phyloP scores from a whole-genome alignment of 2,113 vertebrate species.

The Glaucidium brasilianum region DNA sequence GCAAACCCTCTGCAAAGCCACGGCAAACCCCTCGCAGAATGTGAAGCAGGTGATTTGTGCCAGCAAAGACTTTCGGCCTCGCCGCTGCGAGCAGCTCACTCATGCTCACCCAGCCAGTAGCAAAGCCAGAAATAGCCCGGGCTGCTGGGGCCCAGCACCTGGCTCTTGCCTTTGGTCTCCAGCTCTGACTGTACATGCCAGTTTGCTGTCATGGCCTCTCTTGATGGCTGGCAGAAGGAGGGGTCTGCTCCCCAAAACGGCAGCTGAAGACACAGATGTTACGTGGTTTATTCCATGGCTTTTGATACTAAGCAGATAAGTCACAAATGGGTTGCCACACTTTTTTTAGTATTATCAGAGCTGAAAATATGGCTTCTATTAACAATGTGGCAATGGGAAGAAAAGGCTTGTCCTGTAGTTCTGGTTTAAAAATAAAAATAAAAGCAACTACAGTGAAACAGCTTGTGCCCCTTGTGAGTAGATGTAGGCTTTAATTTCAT shows the following conservation, averaged over 20 bases:
- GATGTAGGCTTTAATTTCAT: slow-evolving; percentile 19
- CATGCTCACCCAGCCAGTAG: fast-evolving
- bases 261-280: not conserved
- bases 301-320: not conserved
- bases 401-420: not conserved
- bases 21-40: not conserved
- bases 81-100: not conserved
- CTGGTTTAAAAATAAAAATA: not conserved
- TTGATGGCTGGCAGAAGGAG: not conserved
- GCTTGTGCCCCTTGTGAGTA: not conserved
- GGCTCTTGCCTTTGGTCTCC: not conserved
- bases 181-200: not conserved
- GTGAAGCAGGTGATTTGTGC: not conserved
- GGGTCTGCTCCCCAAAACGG: not conserved
- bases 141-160: not conserved
- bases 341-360: not conserved
- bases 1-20: not conserved
- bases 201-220: not conserved
- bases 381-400: not conserved
- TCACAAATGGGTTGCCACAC: not conserved
- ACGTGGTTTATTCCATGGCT: not conserved
- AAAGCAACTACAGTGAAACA: not conserved
- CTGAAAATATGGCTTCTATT: not conserved
- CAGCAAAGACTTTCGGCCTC: not conserved
- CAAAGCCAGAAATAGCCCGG: not conserved